phyloP scores from a whole-genome alignment of 1,140 invertebrate species.

The Drosophila sproati region DNA sequence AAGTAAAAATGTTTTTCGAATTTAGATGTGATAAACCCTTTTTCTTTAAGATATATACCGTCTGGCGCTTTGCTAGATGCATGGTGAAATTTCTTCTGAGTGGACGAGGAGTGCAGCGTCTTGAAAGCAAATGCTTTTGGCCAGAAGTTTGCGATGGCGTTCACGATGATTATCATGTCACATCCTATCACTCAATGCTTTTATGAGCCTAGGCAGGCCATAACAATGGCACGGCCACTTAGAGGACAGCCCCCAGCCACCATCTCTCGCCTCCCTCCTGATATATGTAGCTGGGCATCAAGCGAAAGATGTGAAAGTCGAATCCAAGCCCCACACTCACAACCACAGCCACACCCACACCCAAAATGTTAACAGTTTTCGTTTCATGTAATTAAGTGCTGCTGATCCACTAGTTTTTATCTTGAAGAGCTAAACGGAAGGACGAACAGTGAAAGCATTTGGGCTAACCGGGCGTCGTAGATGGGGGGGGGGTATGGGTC shows the following conservation, averaged over 20 bases:
- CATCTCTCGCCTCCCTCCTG: background rate
- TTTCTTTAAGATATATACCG: no score
- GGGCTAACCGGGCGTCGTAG: background rate
- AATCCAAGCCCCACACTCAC: background rate
- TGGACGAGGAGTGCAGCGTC: background rate
- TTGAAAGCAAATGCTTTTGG: constrained; percentile 10
- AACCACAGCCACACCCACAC: background rate
- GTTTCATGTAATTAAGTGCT: constrained; percentile 82
- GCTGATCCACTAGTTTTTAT: constrained; percentile 80
- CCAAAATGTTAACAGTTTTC: constrained; percentile 78
- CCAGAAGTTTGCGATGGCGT: constrained; percentile 25
- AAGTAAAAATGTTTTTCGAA: no score
- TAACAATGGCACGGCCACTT: constrained; percentile 52
- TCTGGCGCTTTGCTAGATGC: no score
- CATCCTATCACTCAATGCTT: constrained; percentile 48
- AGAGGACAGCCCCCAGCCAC: background rate
- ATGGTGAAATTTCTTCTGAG: background rate
- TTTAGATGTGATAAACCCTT: no score
- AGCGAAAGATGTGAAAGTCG: no score
- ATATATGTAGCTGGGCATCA: no score
- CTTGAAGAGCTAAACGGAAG: constrained; percentile 44
- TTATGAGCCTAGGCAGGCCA: constrained; percentile 33
- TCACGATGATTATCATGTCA: constrained; percentile 76
- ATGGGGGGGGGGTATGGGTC: background rate
- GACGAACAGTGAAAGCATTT: constrained; percentile 63